A percentile compares a stretch with the other conserved stretches of the same genome.
phyloP scores from a whole-genome alignment of 2,113 vertebrate genomes.

The Rostratula benghalensis region DNA sequence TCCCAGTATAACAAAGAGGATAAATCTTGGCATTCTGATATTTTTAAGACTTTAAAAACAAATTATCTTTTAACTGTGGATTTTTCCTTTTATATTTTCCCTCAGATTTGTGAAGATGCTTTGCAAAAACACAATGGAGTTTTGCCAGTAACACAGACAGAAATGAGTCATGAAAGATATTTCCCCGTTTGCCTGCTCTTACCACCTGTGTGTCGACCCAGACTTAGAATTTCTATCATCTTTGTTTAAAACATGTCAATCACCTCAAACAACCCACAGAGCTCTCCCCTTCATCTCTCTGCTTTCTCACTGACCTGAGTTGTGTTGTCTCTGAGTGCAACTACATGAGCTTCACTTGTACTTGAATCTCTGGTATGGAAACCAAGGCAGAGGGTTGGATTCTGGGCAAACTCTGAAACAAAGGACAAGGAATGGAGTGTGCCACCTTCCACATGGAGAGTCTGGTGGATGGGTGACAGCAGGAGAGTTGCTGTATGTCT shows the following conservation, averaged over 20 bases:
- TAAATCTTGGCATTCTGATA: neutral
- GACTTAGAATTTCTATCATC: neutral
- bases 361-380: neutral
- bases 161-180: neutral
- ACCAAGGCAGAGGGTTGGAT: neutral
- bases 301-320: neutral
- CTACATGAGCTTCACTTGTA: neutral
- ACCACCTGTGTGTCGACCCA: fast-evolving
- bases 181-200: neutral
- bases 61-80: neutral
- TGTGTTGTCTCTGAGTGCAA: fast-evolving
- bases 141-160: neutral
- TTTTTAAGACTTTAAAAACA: neutral
- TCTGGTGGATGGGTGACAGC: neutral
- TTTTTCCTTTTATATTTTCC: neutral
- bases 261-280: neutral
- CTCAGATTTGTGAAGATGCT: neutral
- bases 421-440: neutral
- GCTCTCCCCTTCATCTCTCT: neutral
- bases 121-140: neutral
- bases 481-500: fast-evolving
- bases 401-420: neutral
- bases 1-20: neutral
- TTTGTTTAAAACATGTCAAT: neutral
- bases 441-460: neutral